Percentiles rank a stretch among this genome's conserved stretches.
phyloP scores from a whole-genome alignment of 2,797 vertebrate species.

The Buceros bicornis region DNA sequence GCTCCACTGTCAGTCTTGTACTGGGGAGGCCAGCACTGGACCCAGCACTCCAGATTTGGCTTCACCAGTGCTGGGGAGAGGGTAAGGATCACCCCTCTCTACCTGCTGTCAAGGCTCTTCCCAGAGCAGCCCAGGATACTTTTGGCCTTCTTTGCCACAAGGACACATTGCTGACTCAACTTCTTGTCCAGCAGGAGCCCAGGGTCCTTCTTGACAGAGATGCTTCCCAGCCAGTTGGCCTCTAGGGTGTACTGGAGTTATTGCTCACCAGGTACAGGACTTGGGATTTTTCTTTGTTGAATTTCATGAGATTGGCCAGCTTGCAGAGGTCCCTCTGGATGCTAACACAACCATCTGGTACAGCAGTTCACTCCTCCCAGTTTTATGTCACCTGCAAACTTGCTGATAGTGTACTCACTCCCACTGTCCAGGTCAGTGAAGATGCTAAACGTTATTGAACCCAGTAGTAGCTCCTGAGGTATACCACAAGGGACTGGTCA shows the following conservation, averaged over 20 bases:
- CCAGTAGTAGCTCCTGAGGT: neutral
- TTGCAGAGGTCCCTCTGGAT: neutral
- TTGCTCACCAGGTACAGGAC: neutral
- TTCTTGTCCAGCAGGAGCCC: neutral
- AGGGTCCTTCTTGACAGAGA: neutral
- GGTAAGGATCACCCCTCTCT: neutral
- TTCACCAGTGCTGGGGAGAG: neutral
- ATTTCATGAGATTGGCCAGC: neutral
- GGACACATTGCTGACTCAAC: neutral
- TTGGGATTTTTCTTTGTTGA: neutral
- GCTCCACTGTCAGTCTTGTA: neutral
- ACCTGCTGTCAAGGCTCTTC: accelerated
- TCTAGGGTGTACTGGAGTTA: neutral
- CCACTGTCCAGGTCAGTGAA: neutral
- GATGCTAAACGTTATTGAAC: neutral
- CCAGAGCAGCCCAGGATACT: neutral
- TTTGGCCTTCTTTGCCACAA: neutral
- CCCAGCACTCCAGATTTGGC: neutral
- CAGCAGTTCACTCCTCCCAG: neutral
- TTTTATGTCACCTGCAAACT: neutral
- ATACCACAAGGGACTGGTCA: neutral
- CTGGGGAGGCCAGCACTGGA: neutral
- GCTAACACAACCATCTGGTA: neutral
- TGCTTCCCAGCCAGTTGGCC: neutral
- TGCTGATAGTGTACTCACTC: neutral